Evolutionary conservation across 2,888 invertebrate species (phyloP), one percentile per base, ranked within the genome.

Genomic region (Clistopyga incitator): DNA sequence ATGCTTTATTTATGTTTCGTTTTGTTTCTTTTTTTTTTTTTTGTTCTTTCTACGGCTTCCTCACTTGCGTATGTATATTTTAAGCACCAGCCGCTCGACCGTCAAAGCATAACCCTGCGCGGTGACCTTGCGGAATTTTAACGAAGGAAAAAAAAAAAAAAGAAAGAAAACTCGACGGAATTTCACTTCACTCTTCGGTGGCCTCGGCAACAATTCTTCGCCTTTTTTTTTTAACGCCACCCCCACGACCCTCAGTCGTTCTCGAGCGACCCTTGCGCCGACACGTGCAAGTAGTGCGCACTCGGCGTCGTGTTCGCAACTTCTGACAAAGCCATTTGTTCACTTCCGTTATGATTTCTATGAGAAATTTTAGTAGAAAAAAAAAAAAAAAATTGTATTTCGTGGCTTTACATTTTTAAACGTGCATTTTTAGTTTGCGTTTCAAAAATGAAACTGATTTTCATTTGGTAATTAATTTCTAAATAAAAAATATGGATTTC

Each of bases 121-220:
- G 61, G 38, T 64, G 64, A 77, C 71, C 76, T 77, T 59, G 61
- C 42, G 61, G 52, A 78, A 67, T 82, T 82, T 82, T 68, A 74
- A 74, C 77, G 77, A 61, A 65, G 61, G 20, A 67, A 70, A 78
- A 71, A 52, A 76, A 68, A 52, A n/a, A 61, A 65, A 52, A n/a
- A 67, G 64, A 78, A 71, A 52, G 70, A 68, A 52, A 52, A 56
- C 23, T 59, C 70, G 67, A 50, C 47, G 11, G 20, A 56, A 65
- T 61, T 72, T 50, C 18, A 25, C 25, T 81, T 42, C 67, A 72
- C 59, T 77, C 59, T 77, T 59, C 38, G 42, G 59, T 59, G 77
- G 56, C 67, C 81, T 71, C 67, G 77, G 56, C 18, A n/a, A 71
- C 38, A 67, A 67, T 54, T 50, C 13, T 56, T 45, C 34, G 45